Base-by-base conservation (phyloP, 1,140 invertebrate species). In the Hypothenemus hampei region DNA sequence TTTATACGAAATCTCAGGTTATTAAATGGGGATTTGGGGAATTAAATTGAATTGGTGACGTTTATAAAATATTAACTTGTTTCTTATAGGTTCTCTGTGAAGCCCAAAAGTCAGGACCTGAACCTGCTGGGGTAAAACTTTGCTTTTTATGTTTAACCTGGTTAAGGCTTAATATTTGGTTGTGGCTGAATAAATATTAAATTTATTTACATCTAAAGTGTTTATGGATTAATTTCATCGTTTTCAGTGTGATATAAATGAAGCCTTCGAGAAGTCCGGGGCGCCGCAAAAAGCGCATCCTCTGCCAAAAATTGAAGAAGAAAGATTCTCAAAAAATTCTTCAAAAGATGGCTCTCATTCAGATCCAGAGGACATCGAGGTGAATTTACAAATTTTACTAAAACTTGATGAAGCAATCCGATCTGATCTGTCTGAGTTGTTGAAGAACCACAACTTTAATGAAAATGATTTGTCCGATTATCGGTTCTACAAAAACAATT, bases 11-110 rank as follows among this genome's bases (percentile, higher is more conserved):
- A 31, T 31, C 26, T 11, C 26, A 1, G 3, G 8, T 31, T 31
- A 31, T 31, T 69, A 66, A 62, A 51, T 26, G 26, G 67, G 67
- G 67, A 69, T 45, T 66, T 58, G 65, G 67, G 67, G 64, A 58
- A n/a, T n/a, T n/a, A n/a, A n/a, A n/a, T n/a, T n/a, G n/a, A n/a
- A n/a, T n/a, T n/a, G n/a, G n/a, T n/a, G n/a, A n/a, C n/a, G n/a
- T n/a, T n/a, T n/a, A n/a, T n/a, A n/a, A n/a, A n/a, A n/a, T n/a
- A n/a, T n/a, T n/a, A n/a, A n/a, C n/a, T 44, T 44, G 7, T 51
- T 37, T 39, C 23, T 39, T 26, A 19, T 19, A 40, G 36, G 36
- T 29, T 18, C 39, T 40, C 24, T 21, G 21, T 19, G 23, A 40
- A 6, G 20, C 20, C 8, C 18, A 5, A 21, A 18, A 39, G 5